A percentile compares a stretch with the other conserved stretches of the same genome.
Conservation (phyloP, 2,888 invertebrate species). For the Carcina quercana region DNA sequence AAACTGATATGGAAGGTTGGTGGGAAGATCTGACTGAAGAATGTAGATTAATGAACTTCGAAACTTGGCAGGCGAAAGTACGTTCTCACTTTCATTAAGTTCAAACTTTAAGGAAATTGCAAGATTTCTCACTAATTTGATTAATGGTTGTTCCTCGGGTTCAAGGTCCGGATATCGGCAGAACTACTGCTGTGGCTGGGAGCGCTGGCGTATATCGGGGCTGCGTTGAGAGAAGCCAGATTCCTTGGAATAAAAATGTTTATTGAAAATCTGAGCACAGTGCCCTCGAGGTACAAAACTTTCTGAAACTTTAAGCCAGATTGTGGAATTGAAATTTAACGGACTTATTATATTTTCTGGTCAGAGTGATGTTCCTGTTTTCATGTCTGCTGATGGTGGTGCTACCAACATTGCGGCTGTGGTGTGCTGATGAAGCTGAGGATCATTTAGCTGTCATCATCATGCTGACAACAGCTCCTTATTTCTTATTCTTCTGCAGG, state of each 20-base stretch:
- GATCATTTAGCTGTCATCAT: conserved; percentile 94
- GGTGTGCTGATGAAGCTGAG: conserved; percentile 90
- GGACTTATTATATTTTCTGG: no score
- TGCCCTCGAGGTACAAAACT: conserved; percentile 57
- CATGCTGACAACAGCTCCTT: conserved; percentile 96
- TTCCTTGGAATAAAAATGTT: conserved; percentile 96
- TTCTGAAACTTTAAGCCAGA: no score
- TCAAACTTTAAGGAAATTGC: background rate
- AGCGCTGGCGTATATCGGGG: conserved; percentile 87
- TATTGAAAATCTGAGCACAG: conserved; percentile 91
- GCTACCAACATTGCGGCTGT: conserved; percentile 88
- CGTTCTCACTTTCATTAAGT: background rate
- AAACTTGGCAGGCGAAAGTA: conserved; percentile 72
- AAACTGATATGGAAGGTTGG: conserved; percentile 77
- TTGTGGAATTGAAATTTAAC: no score
- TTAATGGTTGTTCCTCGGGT: conserved; percentile 7
- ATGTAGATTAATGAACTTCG: conserved; percentile 80
- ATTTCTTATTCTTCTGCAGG: conserved; percentile 98
- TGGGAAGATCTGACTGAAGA: conserved; percentile 83
- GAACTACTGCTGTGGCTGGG: conserved; percentile 89
- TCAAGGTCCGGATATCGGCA: conserved; percentile 80
- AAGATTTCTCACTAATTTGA: background rate
- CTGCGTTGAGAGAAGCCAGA: conserved; percentile 89
- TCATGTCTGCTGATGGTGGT: conserved; percentile 92
- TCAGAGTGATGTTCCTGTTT: conserved; percentile 94